phyloP scores from a whole-genome alignment of 2,113 vertebrate species.

The Caloenas nicobarica region DNA sequence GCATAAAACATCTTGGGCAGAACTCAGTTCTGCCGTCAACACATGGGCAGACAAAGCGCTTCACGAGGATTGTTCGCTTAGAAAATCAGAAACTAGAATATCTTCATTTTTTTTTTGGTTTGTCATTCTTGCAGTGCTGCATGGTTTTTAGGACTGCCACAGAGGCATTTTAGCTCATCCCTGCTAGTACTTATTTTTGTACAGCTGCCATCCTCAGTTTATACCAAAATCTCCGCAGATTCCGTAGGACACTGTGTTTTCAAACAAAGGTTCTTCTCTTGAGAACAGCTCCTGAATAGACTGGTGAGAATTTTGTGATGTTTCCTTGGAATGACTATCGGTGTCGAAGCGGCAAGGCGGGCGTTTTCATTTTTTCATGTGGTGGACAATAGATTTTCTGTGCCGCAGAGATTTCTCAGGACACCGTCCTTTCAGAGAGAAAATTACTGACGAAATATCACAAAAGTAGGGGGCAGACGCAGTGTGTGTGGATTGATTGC shows the following conservation, averaged over 20 bases:
- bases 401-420: background rate
- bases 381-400: background rate
- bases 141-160: background rate
- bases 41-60: background rate
- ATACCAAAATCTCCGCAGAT: too few species aligned
- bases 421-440: background rate
- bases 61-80: fast-evolving
- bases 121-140: background rate
- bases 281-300: background rate
- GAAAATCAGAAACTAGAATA: fast-evolving
- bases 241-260: background rate
- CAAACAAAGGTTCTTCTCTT: background rate
- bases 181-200: background rate
- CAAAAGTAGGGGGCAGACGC: background rate
- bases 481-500: fast-evolving
- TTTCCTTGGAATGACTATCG: background rate
- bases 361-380: fast-evolving
- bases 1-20: background rate
- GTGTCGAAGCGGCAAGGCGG: fast-evolving
- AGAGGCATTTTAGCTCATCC: background rate
- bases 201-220: background rate
- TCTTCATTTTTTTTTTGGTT: background rate
- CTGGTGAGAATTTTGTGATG: background rate
- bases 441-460: background rate
- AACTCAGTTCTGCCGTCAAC: background rate